Evolutionary conservation across 2,888 invertebrate species (phyloP).

Genomic region (Machimus rusticus): DNA sequence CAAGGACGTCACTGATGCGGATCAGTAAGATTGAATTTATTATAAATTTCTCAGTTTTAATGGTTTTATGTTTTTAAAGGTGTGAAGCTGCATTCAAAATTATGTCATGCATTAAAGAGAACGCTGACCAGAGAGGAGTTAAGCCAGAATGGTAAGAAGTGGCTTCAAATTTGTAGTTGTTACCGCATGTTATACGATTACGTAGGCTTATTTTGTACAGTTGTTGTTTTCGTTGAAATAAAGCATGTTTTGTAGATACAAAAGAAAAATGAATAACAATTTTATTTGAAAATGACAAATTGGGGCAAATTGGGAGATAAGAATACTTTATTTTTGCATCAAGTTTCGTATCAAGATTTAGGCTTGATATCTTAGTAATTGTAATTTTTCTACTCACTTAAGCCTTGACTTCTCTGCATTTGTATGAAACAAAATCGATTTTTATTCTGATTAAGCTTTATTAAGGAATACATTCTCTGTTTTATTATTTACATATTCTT

Average conservation of each 20-base stretch:
- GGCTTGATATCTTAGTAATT: no score
- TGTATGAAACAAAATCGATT: not conserved
- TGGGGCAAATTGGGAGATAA: no score
- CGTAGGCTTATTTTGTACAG: not conserved
- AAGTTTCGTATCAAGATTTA: no score
- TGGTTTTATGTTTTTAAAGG: not conserved
- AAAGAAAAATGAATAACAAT: not conserved
- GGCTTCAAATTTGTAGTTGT: not conserved
- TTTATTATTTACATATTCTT: not conserved
- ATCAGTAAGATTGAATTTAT: conserved; percentile 54
- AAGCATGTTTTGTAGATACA: not conserved
- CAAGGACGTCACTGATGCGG: conserved; percentile 54
- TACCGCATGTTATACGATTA: not conserved
- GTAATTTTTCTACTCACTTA: no score
- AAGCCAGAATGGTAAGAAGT: not conserved
- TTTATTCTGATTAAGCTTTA: not conserved
- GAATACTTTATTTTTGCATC: no score
- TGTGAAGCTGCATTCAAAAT: not conserved
- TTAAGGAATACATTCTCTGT: no score
- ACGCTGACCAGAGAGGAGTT: not conserved
- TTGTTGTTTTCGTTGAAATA: not conserved
- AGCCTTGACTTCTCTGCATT: no score
- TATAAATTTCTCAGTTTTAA: not conserved
- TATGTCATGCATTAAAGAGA: not conserved
- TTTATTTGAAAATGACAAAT: not conserved